These are phyloP conservation scores for Shargacucullia verbasci DNA, from an alignment of 2,888 invertebrate genomes.

Conservation along the genomic window DNA sequence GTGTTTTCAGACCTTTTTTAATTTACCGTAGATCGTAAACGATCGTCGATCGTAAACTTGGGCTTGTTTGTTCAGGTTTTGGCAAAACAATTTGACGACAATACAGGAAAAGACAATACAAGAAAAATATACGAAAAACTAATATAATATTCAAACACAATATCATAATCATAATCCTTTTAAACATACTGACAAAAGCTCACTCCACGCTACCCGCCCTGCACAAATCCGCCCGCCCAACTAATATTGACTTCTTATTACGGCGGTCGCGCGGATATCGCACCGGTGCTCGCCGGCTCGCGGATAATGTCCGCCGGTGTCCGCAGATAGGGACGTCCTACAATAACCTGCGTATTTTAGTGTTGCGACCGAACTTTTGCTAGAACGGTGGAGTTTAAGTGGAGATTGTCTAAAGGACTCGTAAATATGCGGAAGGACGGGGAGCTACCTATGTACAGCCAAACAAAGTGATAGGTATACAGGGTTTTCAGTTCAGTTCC, in stretches of 20 bases:
- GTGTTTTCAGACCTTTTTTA: too few species aligned
- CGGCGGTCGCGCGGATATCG: constrained; percentile 69
- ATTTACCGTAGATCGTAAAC: too few species aligned
- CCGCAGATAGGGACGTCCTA: constrained; percentile 63
- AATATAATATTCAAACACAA: too few species aligned
- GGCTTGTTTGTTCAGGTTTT: too few species aligned
- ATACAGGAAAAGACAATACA: too few species aligned
- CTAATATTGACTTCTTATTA: constrained; percentile 85
- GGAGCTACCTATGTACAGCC: constrained; percentile 17
- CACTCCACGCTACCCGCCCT: constrained; percentile 59
- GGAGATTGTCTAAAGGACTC: constrained; percentile 10
- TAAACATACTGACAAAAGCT: constrained; percentile 3
- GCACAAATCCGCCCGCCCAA: constrained; percentile 80
- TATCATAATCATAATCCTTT: background rate
- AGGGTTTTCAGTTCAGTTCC: too few species aligned
- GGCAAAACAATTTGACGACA: too few species aligned
- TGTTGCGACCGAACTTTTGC: constrained; percentile 46
- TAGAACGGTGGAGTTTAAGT: constrained; percentile 33
- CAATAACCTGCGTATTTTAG: constrained; percentile 68
- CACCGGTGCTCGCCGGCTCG: constrained; percentile 60
- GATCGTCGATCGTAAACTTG: too few species aligned
- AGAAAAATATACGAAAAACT: too few species aligned
- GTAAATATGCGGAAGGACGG: constrained; percentile 18
- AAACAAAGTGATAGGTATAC: too few species aligned
- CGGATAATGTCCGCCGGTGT: constrained; percentile 60